Evolutionary conservation across 2,888 invertebrate genomes (phyloP), one percentile per base, ranked within the genome.

Genomic region (Emmelina monodactyla): DNA sequence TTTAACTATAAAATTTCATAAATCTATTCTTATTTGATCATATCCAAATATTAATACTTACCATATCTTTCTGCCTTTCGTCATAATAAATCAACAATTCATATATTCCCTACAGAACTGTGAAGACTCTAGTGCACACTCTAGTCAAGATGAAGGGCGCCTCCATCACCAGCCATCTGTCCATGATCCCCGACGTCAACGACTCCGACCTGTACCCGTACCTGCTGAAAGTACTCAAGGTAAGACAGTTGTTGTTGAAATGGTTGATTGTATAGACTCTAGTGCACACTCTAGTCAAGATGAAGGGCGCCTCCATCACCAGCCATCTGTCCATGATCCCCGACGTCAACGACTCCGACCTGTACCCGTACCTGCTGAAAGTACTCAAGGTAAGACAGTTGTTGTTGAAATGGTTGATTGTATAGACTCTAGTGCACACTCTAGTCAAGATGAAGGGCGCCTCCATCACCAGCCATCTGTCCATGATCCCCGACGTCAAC

Each of bases 211-310:
- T 97, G 28, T 90, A 92, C 55, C 83, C 88, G 0, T 97, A 96
- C 62, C 82, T 97, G 40, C 83, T 90, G 47, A 91, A 91, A 69
- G 83, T 93, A 33, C 79, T 92, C 31, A 88, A 89, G 85, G 88
- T 88, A 59, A 68, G 62, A 34, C n/a, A n/a, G n/a, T n/a, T n/a
- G n/a, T n/a, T n/a, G n/a, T n/a, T n/a, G n/a, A n/a, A n/a, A n/a
- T n/a, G n/a, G n/a, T n/a, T n/a, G n/a, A 97, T 97, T 10, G 88
- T 97, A 32, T 97, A 97, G 76, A 97, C 97, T 0, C 85, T 97
- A 45, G 84, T 97, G 35, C 95, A 97, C 66, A 89, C 93, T 35
- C 87, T 95, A 82, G 92, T 92, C 37, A 92, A 93, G 71, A 86
- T 91, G 47, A 92, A 93, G 62, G 95, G 95, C 2, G 85, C 87